Evolutionary conservation across 2,113 vertebrate genomes (phyloP), one percentile per base, ranked within the genome.

Genomic region (Chinchilla lanigera): DNA sequence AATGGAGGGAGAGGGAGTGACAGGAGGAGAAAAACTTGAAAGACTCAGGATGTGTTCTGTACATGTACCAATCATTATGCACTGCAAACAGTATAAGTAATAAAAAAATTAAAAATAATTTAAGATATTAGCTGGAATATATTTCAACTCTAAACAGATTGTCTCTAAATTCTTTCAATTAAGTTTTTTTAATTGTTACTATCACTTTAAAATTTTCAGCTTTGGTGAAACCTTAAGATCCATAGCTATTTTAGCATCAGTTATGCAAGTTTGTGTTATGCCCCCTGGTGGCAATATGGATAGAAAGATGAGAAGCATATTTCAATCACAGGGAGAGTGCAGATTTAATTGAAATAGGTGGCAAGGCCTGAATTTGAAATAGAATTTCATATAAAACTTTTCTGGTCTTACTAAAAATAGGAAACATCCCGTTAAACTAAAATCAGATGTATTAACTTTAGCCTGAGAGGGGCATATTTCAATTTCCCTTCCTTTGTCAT

Each of bases 371-470:
- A 90, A 90, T 94, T 95, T 95, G 94, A 97, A 96, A 98, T 96
- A 63, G 89, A 96, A 95, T 94, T 97, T 71, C 86, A 85, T 84
- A 95, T 96, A 69, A 69, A 96, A 96, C 56, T 94, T 96, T 93
- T 91, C 97, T 93, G 91, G 75, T 86, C 78, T 94, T 97, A 92
- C 97, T 97, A 97, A 96, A 97, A 97, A 97, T 96, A 97, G 97
- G 86, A 95, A 98, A 92, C 52, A 81, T 78, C 73, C 91, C 0
- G 3, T 89, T 89, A 80, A 95, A 67, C 89, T 91, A 86, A 93
- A 96, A 92, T 95, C 97, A 93, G 86, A 95, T 60, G 93, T 86
- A 95, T 96, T 94, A 96, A 85, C 89, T 96, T 89, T 63, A 86
- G 89, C 82, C 94, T 96, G 65, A 54, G 58, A 96, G 83, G 95